These are phyloP conservation scores for Formica selysi DNA, from an alignment of 1,140 invertebrate genomes.

Conservation along the genomic window DNA sequence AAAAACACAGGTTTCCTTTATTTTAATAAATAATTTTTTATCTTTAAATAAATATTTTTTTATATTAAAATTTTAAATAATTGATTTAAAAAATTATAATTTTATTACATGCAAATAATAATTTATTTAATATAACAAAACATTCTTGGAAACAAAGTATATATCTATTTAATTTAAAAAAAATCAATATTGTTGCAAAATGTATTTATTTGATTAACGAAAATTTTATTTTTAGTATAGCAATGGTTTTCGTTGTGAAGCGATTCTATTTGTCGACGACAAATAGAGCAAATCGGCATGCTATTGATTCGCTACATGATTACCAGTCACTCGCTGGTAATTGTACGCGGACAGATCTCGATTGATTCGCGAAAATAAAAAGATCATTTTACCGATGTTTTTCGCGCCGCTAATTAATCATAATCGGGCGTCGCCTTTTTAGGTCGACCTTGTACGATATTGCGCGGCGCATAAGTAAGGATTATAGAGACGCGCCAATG, in stretches of 20 bases:
- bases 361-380: not conserved
- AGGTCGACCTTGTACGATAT: conserved; percentile 12
- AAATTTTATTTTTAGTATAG: not conserved
- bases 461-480: not conserved
- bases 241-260: not conserved
- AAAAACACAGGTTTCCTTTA: too few relatives aligned
- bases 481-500: not conserved
- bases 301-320: not conserved
- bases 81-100: too few relatives aligned
- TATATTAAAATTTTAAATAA: too few relatives aligned
- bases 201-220: too few relatives aligned
- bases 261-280: conserved; percentile 1
- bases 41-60: too few relatives aligned
- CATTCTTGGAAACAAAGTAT: too few relatives aligned
- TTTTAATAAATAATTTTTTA: too few relatives aligned
- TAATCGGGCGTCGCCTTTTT: conserved; percentile 4
- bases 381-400: not conserved
- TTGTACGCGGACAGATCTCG: not conserved
- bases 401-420: conserved; percentile 43
- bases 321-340: not conserved
- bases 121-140: too few relatives aligned
- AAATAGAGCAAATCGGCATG: conserved; percentile 51
- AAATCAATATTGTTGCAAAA: too few relatives aligned
- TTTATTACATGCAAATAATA: too few relatives aligned
- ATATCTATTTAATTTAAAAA: too few relatives aligned